phyloP scores from a whole-genome alignment of 1,140 invertebrate genomes.

The Temnothorax curvispinosus region DNA sequence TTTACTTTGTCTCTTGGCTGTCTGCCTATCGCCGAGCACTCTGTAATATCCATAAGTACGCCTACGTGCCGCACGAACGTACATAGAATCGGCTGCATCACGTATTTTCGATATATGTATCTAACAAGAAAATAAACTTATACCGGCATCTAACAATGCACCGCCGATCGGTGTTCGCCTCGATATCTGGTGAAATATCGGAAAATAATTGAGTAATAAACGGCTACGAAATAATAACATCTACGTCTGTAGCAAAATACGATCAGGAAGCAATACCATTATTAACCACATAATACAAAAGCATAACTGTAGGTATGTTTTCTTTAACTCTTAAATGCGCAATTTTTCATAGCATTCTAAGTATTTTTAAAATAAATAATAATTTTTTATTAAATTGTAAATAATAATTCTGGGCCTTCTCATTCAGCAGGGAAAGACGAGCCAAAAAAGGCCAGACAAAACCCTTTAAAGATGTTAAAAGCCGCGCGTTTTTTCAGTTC shows the following conservation, averaged over 20 bases:
- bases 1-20: constrained; percentile 71
- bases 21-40: constrained; percentile 61
- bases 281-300: neutral
- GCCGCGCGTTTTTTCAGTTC: no score
- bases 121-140: constrained; percentile 41
- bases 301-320: neutral
- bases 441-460: no score
- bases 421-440: no score
- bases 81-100: neutral
- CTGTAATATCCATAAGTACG: constrained; percentile 27
- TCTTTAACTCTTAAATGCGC: neutral
- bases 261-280: neutral
- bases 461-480: no score
- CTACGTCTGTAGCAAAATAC: no score
- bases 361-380: no score
- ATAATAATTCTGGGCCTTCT: no score
- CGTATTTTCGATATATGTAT: neutral
- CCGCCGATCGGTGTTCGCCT: neutral
- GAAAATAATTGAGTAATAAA: constrained; percentile 14
- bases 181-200: neutral
- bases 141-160: constrained; percentile 2
- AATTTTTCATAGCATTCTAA: no score
- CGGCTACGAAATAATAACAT: neutral
- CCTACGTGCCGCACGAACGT: constrained; percentile 1
- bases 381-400: no score